phyloP scores from a whole-genome alignment of 30 jellyfish, hydroid and myxozoan genomes.

The Morbakka virulenta region DNA sequence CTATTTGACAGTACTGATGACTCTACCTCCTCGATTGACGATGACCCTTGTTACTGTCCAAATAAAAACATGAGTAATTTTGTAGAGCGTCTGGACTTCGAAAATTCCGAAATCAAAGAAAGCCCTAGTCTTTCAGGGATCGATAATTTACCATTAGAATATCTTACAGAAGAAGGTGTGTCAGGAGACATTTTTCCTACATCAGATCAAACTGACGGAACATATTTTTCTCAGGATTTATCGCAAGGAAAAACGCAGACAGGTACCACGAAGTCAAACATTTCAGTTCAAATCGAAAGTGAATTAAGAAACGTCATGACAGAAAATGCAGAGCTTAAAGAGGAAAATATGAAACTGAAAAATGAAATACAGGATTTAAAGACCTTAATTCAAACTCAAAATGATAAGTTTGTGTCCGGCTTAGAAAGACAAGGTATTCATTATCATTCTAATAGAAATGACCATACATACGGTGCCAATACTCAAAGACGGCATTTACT shows the following conservation, averaged over 20 bases:
- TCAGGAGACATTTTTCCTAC: background rate
- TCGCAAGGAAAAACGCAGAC: background rate
- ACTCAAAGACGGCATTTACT: background rate
- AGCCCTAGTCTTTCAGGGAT: background rate
- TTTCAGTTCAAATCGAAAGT: background rate
- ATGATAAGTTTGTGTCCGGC: background rate
- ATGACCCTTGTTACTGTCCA: background rate
- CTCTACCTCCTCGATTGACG: conserved; percentile 3
- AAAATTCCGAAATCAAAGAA: background rate
- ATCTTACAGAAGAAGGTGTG: background rate
- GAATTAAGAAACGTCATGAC: background rate
- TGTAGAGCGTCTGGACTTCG: background rate
- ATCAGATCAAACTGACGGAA: background rate
- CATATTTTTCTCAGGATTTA: background rate
- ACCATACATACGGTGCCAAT: background rate
- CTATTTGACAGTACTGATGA: conserved; percentile 13
- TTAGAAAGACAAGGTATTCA: background rate
- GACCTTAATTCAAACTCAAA: background rate
- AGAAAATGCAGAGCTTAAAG: background rate
- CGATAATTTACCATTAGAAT: background rate
- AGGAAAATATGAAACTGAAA: background rate
- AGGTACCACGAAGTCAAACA: background rate
- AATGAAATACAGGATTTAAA: background rate
- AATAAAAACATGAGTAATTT: too few relatives aligned
- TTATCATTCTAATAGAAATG: background rate